Evolutionary conservation across 2,797 vertebrate species (phyloP).

Genomic region (Thalassophryne amazonica): DNA sequence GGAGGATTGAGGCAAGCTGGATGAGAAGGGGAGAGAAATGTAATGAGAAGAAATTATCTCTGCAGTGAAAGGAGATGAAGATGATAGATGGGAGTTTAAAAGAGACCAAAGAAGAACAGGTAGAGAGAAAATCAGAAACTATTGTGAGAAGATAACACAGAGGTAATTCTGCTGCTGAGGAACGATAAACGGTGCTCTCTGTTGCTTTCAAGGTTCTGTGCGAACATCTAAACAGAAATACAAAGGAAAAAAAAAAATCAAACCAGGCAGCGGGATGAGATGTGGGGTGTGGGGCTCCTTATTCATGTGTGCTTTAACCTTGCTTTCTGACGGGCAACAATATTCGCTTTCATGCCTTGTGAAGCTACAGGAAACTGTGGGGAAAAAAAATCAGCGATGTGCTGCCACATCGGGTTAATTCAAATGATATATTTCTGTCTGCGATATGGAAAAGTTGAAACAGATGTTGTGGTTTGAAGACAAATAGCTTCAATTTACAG

Average conservation of each 20-base stretch:
- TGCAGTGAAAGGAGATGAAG: slow-evolving; percentile 28
- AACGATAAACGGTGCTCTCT: background rate
- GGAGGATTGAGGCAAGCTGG: slow-evolving; percentile 35
- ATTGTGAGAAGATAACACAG: background rate
- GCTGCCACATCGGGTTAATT: slow-evolving; percentile 55
- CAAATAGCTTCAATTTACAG: slow-evolving; percentile 78
- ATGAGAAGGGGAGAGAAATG: slow-evolving; percentile 14
- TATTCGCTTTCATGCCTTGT: slow-evolving; percentile 49
- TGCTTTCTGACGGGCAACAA: slow-evolving; percentile 28
- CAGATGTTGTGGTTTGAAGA: slow-evolving; percentile 70
- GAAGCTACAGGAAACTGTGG: slow-evolving; percentile 15
- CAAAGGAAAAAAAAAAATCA: background rate
- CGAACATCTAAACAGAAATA: slow-evolving; percentile 1
- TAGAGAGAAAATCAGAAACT: background rate
- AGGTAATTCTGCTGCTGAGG: background rate
- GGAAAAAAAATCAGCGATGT: background rate
- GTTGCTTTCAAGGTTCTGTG: background rate
- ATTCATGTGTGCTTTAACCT: slow-evolving; percentile 11
- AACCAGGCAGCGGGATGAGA: slow-evolving; percentile 5
- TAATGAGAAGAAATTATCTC: slow-evolving; percentile 46
- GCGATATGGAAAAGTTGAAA: slow-evolving; percentile 62
- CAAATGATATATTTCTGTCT: slow-evolving; percentile 61
- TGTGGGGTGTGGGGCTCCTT: too few relatives aligned
- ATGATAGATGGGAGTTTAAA: slow-evolving; percentile 22
- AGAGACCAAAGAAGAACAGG: background rate